These are phyloP conservation scores for Eumerus sabulonum DNA, from an alignment of 2,888 invertebrate species.

Conservation along the genomic window DNA sequence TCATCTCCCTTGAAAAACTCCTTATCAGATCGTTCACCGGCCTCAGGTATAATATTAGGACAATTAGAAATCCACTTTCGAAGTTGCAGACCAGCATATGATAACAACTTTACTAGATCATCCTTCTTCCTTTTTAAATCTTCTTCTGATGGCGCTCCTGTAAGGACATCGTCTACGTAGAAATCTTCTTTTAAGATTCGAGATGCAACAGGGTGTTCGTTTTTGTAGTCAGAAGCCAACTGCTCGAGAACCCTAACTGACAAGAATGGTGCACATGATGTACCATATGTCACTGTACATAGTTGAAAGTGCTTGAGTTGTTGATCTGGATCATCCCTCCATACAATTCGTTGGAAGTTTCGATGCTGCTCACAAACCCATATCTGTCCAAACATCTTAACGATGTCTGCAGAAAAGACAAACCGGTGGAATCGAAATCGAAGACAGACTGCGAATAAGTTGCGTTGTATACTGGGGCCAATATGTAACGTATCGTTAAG, in stretches of 20 bases:
- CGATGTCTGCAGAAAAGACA: conserved; percentile 17
- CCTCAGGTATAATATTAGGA: background rate
- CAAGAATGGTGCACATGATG: conserved; percentile 14
- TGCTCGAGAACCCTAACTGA: conserved; percentile 8
- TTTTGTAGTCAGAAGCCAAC: conserved; percentile 1
- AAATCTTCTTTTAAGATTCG: conserved; percentile 1
- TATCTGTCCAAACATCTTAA: no score
- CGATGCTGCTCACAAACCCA: no score
- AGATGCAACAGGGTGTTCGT: conserved; percentile 5
- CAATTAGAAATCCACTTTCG: background rate
- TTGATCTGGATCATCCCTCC: conserved; percentile 5
- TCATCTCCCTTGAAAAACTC: no score
- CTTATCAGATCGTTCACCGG: no score
- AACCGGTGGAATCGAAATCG: conserved; percentile 11
- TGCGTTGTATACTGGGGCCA: conserved; percentile 5
- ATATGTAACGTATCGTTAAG: no score
- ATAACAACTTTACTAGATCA: no score
- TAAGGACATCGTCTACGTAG: conserved; percentile 13
- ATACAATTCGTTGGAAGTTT: conserved; percentile 12
- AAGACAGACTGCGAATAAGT: conserved; percentile 22
- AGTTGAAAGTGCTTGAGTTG: conserved; percentile 5
- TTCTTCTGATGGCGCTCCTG: no score
- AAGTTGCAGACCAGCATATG: background rate
- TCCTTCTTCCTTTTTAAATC: no score
- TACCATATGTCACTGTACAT: conserved; percentile 20